Evolutionary conservation across 2,797 vertebrate species (phyloP).

Genomic region (Loris lydekkerianus): DNA sequence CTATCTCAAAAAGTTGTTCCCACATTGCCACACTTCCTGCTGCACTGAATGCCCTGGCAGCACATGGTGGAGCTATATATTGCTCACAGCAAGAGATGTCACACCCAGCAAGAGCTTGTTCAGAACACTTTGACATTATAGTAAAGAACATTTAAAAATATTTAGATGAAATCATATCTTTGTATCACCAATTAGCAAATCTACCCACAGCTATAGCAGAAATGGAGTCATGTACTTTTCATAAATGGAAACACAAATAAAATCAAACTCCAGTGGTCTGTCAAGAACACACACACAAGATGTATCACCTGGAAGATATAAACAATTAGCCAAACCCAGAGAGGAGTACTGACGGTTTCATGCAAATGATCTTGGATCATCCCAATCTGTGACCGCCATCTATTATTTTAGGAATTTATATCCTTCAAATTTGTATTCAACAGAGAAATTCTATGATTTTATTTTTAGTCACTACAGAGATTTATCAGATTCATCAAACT

Average conservation of each 20-base stretch:
- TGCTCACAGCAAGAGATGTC: constrained; percentile 27
- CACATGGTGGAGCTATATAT: background rate
- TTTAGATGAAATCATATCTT: background rate
- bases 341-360: background rate
- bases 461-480: constrained; percentile 53
- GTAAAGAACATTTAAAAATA: constrained; percentile 55
- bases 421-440: constrained; percentile 46
- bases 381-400: background rate
- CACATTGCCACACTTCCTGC: background rate
- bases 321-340: background rate
- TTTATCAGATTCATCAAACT: constrained; percentile 38
- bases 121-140: constrained; percentile 13
- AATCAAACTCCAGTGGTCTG: background rate
- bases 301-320: background rate
- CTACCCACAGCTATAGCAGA: background rate
- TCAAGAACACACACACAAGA: background rate
- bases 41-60: background rate
- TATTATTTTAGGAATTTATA: constrained; percentile 48
- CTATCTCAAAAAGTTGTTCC: background rate
- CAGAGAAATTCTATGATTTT: constrained; percentile 3
- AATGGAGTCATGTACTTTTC: background rate
- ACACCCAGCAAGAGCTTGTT: background rate
- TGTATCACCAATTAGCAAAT: background rate
- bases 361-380: constrained; percentile 34
- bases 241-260: constrained; percentile 44